A percentile compares a stretch with the other conserved stretches of the same genome.
Evolutionary conservation across 1,140 invertebrate species (phyloP).

Genomic region (Drosophila neocordata): DNA sequence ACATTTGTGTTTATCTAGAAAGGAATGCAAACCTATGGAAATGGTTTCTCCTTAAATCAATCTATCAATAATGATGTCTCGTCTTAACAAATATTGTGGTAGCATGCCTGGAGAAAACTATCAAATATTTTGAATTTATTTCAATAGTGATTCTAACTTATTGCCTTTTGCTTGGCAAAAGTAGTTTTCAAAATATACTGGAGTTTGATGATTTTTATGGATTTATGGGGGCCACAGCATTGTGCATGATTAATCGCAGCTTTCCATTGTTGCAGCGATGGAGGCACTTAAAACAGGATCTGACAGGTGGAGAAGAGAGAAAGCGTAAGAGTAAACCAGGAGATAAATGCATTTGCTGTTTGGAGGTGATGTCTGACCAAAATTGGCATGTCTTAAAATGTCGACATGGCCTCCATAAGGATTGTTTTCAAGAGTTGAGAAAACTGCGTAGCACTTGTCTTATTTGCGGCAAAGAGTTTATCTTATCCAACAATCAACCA

Average conservation of each 20-base stretch:
- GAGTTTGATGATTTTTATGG: not conserved
- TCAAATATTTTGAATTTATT: not conserved
- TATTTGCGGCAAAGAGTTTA: not conserved
- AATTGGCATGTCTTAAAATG: not conserved
- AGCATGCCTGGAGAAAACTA: not conserved
- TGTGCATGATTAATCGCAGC: not conserved
- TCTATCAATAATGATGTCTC: no score
- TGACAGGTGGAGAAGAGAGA: not conserved
- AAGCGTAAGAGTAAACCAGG: not conserved
- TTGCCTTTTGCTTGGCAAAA: no score
- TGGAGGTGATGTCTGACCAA: not conserved
- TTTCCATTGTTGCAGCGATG: not conserved
- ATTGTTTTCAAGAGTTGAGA: not conserved
- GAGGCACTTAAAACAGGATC: not conserved
- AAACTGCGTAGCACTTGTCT: not conserved
- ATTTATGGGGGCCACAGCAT: not conserved
- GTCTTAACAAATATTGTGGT: no score
- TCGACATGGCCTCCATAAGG: not conserved
- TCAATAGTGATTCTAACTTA: not conserved
- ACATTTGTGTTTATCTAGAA: no score
- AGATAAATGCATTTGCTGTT: not conserved
- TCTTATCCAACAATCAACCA: not conserved
- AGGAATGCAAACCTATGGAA: no score
- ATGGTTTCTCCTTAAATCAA: no score
- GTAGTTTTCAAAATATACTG: not conserved